Evolutionary conservation across 2,113 vertebrate species (phyloP), one percentile per base, ranked within the genome.

Genomic region (Lepisosteus osseus): DNA sequence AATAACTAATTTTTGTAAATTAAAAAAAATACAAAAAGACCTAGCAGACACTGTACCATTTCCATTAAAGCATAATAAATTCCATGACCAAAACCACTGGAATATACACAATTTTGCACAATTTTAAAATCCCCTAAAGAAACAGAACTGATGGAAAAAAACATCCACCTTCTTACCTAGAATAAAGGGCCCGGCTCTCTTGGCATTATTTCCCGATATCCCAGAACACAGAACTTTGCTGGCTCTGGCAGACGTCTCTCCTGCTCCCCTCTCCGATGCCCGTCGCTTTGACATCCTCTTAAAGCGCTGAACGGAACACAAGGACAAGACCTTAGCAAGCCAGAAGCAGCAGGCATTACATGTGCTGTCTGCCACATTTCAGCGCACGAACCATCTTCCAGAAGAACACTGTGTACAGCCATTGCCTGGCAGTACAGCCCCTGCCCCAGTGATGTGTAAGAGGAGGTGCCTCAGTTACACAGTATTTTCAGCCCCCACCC

Each of bases 141-240:
- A 29, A 29, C 29, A 29, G 29, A 29, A 29, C 29, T 29, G 29
- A 29, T 29, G 29, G 29, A 29, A 29, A 29, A 29, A 29, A 29
- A 29, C 29, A 29, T 29, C 56, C 3, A 56, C 54, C 61, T 68
- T 65, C 86, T 86, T 90, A 99, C 97, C 97, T 0, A 99, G 92
- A 74, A 99, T 94, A 81, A 98, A 99, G 0, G 97, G 97, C 14
- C 97, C 97, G 0, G 96, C 97, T 92, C 96, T 92, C 88, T 99
- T 99, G 75, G 95, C 94, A 67, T 95, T 98, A 68, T 85, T 97
- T 86, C 97, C 96, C 3, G 97, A 93, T 83, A 99, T 97, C 65
- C 95, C 95, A 3, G 92, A 80, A 78, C 96, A 98, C 54, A 98
- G 94, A 82, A 95, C 92, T 86, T 98, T 98, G 81, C 85, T 90